A percentile compares a stretch with the other conserved stretches of the same genome.
These are phyloP conservation scores for Erebia aethiops DNA, from an alignment of 2,888 invertebrate genomes.

Conservation along the genomic window DNA sequence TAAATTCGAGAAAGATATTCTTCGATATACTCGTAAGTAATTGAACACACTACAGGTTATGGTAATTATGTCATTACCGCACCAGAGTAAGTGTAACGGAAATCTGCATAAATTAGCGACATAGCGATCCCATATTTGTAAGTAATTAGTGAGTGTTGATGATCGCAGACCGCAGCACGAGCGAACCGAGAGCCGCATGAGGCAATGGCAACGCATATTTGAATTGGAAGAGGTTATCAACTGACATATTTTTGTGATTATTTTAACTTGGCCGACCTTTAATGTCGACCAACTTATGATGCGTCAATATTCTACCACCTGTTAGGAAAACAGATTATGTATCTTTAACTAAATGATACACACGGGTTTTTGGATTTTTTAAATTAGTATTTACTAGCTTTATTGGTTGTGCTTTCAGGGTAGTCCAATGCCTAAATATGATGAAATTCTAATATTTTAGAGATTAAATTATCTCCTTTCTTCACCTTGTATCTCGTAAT, in stretches of 20 bases:
- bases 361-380: too few species aligned
- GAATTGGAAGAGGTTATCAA: not conserved
- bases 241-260: not conserved
- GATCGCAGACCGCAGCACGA: not conserved
- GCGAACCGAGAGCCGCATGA: not conserved
- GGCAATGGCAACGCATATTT: not conserved
- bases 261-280: too few species aligned
- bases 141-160: not conserved
- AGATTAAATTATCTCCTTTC: too few species aligned
- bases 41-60: not conserved
- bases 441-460: too few species aligned
- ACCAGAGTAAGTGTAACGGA: conserved; percentile 18
- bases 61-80: conserved; percentile 6
- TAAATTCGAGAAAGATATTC: not conserved
- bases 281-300: too few species aligned
- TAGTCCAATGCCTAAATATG: too few species aligned
- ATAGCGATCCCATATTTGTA: conserved; percentile 4
- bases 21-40: not conserved
- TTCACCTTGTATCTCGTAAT: too few species aligned
- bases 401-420: too few species aligned
- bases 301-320: too few species aligned
- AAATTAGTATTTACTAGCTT: too few species aligned
- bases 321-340: too few species aligned
- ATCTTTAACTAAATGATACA: too few species aligned
- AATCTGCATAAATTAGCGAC: conserved; percentile 19